Evolutionary conservation across 2,888 invertebrate species (phyloP).

Genomic region (Drosophila parthenogenetica): DNA sequence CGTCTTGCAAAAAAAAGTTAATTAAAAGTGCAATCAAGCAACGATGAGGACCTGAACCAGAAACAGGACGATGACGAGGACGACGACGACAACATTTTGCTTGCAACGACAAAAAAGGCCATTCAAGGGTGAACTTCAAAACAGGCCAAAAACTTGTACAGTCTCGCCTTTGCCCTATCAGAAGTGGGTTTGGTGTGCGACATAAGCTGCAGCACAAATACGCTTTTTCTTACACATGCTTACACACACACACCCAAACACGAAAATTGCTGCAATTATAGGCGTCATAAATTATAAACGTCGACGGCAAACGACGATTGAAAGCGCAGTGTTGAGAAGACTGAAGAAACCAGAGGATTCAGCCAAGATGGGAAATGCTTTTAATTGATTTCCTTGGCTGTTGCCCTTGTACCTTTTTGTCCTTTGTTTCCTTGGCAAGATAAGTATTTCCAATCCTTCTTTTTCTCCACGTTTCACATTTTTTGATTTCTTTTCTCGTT

Average conservation of each 20-base stretch:
- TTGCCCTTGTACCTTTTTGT: conserved; percentile 35
- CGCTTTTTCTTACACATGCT: conserved; percentile 14
- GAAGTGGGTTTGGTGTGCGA: conserved; percentile 43
- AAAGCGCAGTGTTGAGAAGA: neutral
- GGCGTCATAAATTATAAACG: conserved; percentile 76
- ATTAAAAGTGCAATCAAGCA: conserved; percentile 81
- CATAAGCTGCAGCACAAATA: conserved; percentile 63
- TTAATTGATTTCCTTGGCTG: conserved; percentile 71
- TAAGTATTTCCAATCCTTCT: conserved; percentile 39
- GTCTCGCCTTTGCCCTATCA: conserved; percentile 27
- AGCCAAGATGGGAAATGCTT: conserved; percentile 55
- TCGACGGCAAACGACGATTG: conserved; percentile 40
- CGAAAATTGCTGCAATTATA: conserved; percentile 78
- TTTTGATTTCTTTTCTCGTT: conserved; percentile 15
- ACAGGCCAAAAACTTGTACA: conserved; percentile 28
- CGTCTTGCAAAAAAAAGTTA: conserved; percentile 72
- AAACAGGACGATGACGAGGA: conserved; percentile 22
- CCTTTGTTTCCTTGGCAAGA: conserved; percentile 39
- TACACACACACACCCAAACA: conserved; percentile 18
- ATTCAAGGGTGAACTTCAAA: conserved; percentile 59
- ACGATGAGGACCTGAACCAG: conserved; percentile 40
- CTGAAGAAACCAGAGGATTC: conserved; percentile 1
- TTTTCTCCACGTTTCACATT: conserved; percentile 18
- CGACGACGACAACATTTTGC: conserved; percentile 53
- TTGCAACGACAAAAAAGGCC: conserved; percentile 55